Conservation (phyloP, 2,888 invertebrate genomes). For the Epinotia brunnichana region DNA sequence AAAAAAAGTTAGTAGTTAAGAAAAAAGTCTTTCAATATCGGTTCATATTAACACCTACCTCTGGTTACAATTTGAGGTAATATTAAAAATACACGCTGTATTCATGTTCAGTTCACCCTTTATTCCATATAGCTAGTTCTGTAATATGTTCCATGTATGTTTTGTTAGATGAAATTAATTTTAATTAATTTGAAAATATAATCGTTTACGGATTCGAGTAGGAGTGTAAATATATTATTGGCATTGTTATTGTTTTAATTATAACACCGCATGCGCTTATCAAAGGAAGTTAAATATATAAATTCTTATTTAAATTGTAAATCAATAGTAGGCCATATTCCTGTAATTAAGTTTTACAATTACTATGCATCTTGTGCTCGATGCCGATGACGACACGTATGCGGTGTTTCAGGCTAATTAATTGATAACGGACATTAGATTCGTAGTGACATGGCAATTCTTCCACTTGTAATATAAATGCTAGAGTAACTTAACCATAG, state of each 20-base stretch:
- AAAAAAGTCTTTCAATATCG: too few relatives aligned
- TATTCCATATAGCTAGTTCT: slow-evolving; percentile 28
- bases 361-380: not conserved
- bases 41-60: too few relatives aligned
- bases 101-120: slow-evolving; percentile 15
- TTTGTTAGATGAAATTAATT: slow-evolving; percentile 28
- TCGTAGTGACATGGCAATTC: slow-evolving; percentile 24
- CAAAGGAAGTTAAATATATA: not conserved
- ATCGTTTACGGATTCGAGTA: slow-evolving; percentile 50
- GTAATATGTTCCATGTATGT: slow-evolving; percentile 40
- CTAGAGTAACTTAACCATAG: slow-evolving; percentile 25
- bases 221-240: slow-evolving; percentile 72
- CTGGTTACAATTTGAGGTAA: too few relatives aligned
- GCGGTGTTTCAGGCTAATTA: slow-evolving; percentile 5
- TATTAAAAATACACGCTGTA: too few relatives aligned
- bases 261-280: slow-evolving; percentile 29
- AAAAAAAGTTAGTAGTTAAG: too few relatives aligned
- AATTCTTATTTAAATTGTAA: not conserved
- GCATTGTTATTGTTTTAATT: slow-evolving; percentile 54
- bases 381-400: slow-evolving; percentile 32
- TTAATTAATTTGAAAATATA: slow-evolving; percentile 28
- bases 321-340: not conserved
- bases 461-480: slow-evolving; percentile 35
- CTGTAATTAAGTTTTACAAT: not conserved
- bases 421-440: slow-evolving; percentile 4